These are phyloP conservation scores for Pantherophis alleghaniensis DNA, from an alignment of 2,797 vertebrate genomes.

Conservation along the genomic window DNA sequence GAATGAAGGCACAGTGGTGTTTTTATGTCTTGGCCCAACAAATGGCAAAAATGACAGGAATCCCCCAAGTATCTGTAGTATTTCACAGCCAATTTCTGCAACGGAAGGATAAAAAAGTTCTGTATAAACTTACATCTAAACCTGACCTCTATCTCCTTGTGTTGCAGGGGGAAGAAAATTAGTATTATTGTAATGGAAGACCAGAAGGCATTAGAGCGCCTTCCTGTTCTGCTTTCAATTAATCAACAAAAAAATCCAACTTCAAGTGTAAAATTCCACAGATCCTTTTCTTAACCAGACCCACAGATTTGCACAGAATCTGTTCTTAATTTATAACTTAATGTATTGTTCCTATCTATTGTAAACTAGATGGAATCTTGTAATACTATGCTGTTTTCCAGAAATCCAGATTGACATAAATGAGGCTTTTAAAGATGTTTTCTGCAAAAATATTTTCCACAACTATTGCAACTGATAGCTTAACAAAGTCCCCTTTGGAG, in stretches of 20 bases:
- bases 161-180: slow-evolving; percentile 32
- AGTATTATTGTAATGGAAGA: slow-evolving; percentile 39
- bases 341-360: neutral
- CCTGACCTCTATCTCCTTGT: slow-evolving; percentile 54
- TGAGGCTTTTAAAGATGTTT: slow-evolving; percentile 25
- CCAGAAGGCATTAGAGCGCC: slow-evolving; percentile 25
- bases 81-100: slow-evolving; percentile 60
- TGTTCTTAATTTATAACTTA: neutral
- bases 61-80: slow-evolving; percentile 42
- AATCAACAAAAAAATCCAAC: slow-evolving; percentile 50
- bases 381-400: slow-evolving; percentile 28
- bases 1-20: slow-evolving; percentile 51
- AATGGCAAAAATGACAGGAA: slow-evolving; percentile 56
- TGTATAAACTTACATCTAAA: slow-evolving; percentile 58
- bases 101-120: slow-evolving; percentile 53
- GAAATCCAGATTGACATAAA: slow-evolving; percentile 15
- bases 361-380: neutral
- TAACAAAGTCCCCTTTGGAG: slow-evolving; percentile 16
- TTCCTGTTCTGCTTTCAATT: slow-evolving; percentile 39
- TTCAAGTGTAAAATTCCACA: slow-evolving; percentile 29
- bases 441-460: slow-evolving; percentile 12
- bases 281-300: slow-evolving; percentile 36
- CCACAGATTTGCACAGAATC: slow-evolving; percentile 44
- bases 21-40: slow-evolving; percentile 50
- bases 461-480: slow-evolving; percentile 2